Base-by-base conservation (phyloP, 2,888 invertebrate genomes). In the Drosophila greeni region DNA sequence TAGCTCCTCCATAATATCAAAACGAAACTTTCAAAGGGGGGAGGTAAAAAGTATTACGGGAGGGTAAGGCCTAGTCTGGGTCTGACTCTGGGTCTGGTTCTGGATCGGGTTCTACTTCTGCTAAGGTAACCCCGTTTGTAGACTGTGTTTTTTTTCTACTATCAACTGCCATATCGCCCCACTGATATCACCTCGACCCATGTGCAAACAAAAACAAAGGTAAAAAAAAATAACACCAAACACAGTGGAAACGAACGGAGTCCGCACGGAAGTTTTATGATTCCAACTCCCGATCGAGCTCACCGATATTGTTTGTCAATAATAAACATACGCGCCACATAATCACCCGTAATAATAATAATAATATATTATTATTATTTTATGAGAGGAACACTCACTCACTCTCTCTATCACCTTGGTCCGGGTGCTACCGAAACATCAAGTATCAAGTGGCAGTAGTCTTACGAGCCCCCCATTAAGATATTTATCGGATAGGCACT, bases 311-410 rank as follows among this genome's bases (percentile, higher is more conserved):
- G 66, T 76, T 74, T 78, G 74, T 78, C 84, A 78, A 82, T 74
- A 79, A 75, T 74, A 79, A 75, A 82, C 79, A 82, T 77, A 82
- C 79, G 82, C 82, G 82, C 84, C 79, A 78, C 84, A 78, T 83
- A 84, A 84, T 84, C 72, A 69, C 65, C 72, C 48, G 43, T 58
- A 70, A 81, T 81, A 81, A 75, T 67, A 78, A 77, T 72, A 73
- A 20, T 20, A 79, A 76, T 59, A n/a, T 58, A 58, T 67, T 67
- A 53, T 67, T 69, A 70, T 53, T 62, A 71, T 53, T 73, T 78
- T 70, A 75, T 43, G 66, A 56, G 29, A 29, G 11, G 11, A 11
- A 3, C 33, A 23, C 51, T 14, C 43, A 6, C 33, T 36, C 29
- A 3, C 33, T 26, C 51, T 14, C 43, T 8, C 33, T 36, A 52